Evolutionary conservation across 2,113 vertebrate species (phyloP).

Genomic region (Microcebus murinus): DNA sequence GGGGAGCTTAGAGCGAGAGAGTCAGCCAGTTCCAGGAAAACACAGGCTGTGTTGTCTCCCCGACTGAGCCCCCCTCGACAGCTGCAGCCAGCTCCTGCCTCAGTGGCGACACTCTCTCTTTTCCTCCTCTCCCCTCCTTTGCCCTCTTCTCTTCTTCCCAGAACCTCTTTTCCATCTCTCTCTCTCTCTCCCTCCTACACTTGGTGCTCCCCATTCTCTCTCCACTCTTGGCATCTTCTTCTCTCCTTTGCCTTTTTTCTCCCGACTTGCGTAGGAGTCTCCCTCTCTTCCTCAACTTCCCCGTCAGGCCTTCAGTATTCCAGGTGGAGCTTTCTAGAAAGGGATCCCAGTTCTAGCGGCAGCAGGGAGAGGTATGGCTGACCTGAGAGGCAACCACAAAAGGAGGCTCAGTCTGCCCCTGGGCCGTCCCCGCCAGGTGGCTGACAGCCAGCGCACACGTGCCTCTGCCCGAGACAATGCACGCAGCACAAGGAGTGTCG

Average conservation of each 20-base stretch:
- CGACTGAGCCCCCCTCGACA: neutral
- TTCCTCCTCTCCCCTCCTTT: too few relatives aligned
- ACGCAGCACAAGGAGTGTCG: neutral
- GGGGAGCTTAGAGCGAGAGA: neutral
- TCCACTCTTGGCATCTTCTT: neutral
- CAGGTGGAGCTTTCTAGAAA: neutral
- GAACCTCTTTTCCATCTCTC: neutral
- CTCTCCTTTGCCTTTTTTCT: neutral
- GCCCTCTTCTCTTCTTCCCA: too few relatives aligned
- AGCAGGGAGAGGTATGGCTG: neutral
- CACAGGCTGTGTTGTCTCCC: neutral
- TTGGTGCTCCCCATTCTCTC: neutral
- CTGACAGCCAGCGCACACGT: neutral
- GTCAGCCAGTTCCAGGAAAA: neutral
- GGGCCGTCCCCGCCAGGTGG: conserved; percentile 72
- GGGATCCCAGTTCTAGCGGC: neutral
- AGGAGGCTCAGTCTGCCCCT: neutral
- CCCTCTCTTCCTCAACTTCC: neutral
- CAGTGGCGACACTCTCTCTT: neutral
- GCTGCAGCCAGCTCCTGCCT: neutral
- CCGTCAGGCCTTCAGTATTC: neutral
- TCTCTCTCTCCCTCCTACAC: neutral
- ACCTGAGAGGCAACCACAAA: neutral
- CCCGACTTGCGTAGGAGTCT: neutral
- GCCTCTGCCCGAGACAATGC: conserved; percentile 26